Conservation (phyloP, 1,140 invertebrate genomes). For the Bradynema listronoti region DNA sequence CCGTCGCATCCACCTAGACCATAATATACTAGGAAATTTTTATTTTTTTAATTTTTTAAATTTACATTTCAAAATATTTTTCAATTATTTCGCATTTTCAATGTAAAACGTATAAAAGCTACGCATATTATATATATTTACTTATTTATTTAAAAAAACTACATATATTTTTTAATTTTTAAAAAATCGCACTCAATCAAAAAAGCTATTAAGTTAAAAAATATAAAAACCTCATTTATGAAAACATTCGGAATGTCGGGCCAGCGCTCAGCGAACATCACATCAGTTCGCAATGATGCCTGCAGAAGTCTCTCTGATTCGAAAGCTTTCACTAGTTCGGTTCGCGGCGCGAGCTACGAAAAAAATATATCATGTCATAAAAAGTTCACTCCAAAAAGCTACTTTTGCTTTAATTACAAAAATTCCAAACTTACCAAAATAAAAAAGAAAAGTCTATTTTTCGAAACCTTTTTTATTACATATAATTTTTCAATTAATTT, state of each 20-base stretch:
- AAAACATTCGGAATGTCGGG: constrained; percentile 34
- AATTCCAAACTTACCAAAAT: neutral
- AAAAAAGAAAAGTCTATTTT: constrained; percentile 10
- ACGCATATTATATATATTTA: too few species aligned
- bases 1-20: constrained; percentile 41
- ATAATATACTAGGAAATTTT: neutral
- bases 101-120: too few species aligned
- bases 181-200: too few species aligned
- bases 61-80: too few species aligned
- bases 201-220: too few species aligned
- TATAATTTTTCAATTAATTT: constrained; percentile 9
- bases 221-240: constrained; percentile 30
- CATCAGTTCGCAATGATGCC: too few species aligned
- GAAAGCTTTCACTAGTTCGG: constrained; percentile 18
- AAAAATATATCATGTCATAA: constrained; percentile 2
- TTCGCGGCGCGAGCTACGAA: constrained; percentile 7
- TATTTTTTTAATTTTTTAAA: too few species aligned
- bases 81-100: too few species aligned
- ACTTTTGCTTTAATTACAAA: too few species aligned
- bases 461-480: neutral
- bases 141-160: too few species aligned
- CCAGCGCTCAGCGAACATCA: constrained; percentile 27
- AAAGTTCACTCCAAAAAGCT: too few species aligned
- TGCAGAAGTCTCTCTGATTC: neutral
- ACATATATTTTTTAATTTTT: too few species aligned